Evolutionary conservation across 2,888 invertebrate genomes (phyloP), one percentile per base, ranked within the genome.

Genomic region (Spicauda simplicius): DNA sequence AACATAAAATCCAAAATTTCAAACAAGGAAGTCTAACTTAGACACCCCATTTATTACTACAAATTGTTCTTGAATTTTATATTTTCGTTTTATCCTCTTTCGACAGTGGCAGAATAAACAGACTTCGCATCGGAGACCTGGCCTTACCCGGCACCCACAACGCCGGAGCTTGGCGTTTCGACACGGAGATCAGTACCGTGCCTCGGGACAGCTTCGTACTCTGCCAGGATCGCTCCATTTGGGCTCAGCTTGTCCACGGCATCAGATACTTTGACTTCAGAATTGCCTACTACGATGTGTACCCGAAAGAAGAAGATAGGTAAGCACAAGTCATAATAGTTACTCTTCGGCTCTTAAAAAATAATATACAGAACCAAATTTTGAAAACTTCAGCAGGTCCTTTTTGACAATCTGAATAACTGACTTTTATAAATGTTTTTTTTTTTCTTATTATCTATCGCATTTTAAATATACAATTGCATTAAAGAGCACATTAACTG

Each of bases 241-340:
- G 97, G 96, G 95, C 95, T 0, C 97, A 98, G 80, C 93, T 98
- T n/a, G 96, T 97, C 0, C 96, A 96, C 81, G 97, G 97, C 63
- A 96, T 97, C 77, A 94, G 97, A 79, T 97, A 97, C 86, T 91
- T 97, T 60, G 97, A 97, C 84, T 94, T 97, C 64, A 95, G 97
- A 75, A 94, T 97, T 72, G 97, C 96, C 70, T 97, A 95, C 86
- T 96, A 93, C 71, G 88, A 85, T 8, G 85, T 87, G 68, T 93
- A 91, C 67, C 64, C 73, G 0, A 80, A 81, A 11, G 83, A 85
- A 66, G 91, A 92, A 73, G 85, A 90, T 66, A 90, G 88, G 93
- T 91, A 70, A 73, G 76, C 54, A 1, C 5, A 16, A n/a, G 2
- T n/a, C 0, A 45, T 45, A n/a, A n/a, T 11, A n/a, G n/a, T 45